phyloP scores from a whole-genome alignment of 2,113 vertebrate species.

The Labeo rohita region DNA sequence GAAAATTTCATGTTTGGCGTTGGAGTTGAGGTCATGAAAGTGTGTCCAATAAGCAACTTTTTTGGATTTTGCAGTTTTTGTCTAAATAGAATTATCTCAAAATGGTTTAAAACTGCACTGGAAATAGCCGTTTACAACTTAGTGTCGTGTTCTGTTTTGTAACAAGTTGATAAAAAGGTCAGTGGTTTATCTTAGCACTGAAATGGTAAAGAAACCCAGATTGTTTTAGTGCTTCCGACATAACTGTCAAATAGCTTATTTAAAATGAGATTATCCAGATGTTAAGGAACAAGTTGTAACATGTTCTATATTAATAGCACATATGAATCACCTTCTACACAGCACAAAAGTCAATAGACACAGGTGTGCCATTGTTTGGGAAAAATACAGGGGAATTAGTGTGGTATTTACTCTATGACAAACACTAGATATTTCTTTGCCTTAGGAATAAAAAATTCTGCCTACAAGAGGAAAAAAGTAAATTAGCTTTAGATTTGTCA shows the following conservation, averaged over 20 bases:
- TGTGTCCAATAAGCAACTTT: not conserved
- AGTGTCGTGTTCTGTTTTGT: slow-evolving; percentile 12
- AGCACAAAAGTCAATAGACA: slow-evolving; percentile 14
- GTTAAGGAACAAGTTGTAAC: slow-evolving; percentile 37
- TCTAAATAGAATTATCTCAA: not conserved
- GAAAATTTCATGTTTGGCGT: too few species aligned
- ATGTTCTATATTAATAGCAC: slow-evolving; percentile 1
- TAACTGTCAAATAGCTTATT: slow-evolving; percentile 68
- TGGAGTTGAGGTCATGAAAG: not conserved
- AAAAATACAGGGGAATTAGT: not conserved
- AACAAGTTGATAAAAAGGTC: not conserved
- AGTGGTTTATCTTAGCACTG: slow-evolving; percentile 19
- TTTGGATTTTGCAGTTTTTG: not conserved
- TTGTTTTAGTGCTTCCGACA: slow-evolving; percentile 59
- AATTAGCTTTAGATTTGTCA: slow-evolving; percentile 43
- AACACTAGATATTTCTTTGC: slow-evolving; percentile 17
- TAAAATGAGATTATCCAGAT: slow-evolving; percentile 70
- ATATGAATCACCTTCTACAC: slow-evolving; percentile 23
- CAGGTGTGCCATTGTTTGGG: slow-evolving; percentile 30
- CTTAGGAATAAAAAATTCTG: slow-evolving; percentile 23
- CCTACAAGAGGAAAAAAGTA: slow-evolving; percentile 23
- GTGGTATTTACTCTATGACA: not conserved
- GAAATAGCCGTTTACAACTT: not conserved
- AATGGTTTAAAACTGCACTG: not conserved
- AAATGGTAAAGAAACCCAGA: slow-evolving; percentile 54